These are phyloP conservation scores for Caerostris extrusa DNA, from an alignment of 1,140 invertebrate species.

Conservation along the genomic window DNA sequence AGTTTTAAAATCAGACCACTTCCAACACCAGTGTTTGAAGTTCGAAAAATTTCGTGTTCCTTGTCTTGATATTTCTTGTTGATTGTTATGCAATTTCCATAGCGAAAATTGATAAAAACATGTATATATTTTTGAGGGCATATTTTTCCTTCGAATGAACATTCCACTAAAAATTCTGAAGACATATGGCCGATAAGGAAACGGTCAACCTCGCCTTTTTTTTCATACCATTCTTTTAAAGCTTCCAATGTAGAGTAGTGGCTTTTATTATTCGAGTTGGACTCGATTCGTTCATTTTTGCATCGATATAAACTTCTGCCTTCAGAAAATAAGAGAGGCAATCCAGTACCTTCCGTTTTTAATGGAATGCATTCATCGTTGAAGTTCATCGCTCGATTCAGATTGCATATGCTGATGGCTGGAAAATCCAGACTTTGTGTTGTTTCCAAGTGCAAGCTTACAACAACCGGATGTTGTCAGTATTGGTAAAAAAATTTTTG, in stretches of 20 bases:
- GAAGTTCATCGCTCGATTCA: background rate
- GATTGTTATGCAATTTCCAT: conserved; percentile 28
- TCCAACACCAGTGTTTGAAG: background rate
- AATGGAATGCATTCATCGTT: background rate
- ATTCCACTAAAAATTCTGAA: background rate
- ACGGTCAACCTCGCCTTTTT: background rate
- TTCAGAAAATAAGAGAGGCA: background rate
- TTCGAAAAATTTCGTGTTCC: background rate
- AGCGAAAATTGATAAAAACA: background rate
- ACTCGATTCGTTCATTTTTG: background rate
- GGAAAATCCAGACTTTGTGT: background rate
- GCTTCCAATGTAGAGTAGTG: background rate
- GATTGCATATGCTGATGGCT: conserved; percentile 2
- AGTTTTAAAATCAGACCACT: conserved; percentile 3
- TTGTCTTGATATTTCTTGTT: background rate
- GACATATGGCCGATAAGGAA: background rate
- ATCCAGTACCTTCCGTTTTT: no score
- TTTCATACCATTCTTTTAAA: background rate
- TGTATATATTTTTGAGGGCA: background rate
- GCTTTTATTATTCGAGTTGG: background rate
- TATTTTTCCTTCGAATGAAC: background rate
- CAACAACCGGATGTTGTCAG: background rate
- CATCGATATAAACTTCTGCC: background rate
- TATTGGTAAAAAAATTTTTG: background rate
- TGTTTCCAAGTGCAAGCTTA: background rate